Evolutionary conservation across 2,797 vertebrate genomes (phyloP).

Genomic region (Myotis vivesi): DNA sequence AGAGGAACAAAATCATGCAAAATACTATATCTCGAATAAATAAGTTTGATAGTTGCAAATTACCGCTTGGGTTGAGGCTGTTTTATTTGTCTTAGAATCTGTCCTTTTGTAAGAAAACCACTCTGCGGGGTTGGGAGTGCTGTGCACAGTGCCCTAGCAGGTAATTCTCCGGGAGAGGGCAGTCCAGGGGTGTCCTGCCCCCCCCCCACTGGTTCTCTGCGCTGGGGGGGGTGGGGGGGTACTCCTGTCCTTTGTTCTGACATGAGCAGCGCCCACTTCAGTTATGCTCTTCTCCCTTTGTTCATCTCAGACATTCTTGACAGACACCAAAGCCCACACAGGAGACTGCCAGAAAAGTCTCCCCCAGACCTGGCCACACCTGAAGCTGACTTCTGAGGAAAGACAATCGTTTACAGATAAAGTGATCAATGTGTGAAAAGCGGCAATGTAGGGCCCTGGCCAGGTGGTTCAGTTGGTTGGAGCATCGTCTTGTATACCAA

Average conservation of each 20-base stretch:
- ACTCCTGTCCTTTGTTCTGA: no score
- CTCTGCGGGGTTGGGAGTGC: background rate
- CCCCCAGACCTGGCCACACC: background rate
- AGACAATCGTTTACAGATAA: background rate
- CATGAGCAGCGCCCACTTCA: fast-evolving
- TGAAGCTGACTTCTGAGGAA: background rate
- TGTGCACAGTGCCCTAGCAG: background rate
- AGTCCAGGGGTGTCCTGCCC: fast-evolving
- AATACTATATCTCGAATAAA: background rate
- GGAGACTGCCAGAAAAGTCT: background rate
- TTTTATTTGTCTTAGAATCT: background rate
- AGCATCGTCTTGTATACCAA: no score
- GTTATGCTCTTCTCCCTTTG: no score
- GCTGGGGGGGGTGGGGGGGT: no score
- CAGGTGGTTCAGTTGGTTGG: no score
- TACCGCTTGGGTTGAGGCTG: background rate
- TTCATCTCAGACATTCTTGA: background rate
- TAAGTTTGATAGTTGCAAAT: background rate
- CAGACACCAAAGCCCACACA: background rate
- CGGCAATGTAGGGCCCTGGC: no score
- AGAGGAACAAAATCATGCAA: background rate
- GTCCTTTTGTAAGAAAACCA: background rate
- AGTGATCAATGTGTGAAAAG: background rate
- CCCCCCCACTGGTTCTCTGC: no score
- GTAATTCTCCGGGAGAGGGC: background rate